Base-by-base conservation (phyloP, 2,113 vertebrate genomes). In the Cyphomyrus discorhynchus region DNA sequence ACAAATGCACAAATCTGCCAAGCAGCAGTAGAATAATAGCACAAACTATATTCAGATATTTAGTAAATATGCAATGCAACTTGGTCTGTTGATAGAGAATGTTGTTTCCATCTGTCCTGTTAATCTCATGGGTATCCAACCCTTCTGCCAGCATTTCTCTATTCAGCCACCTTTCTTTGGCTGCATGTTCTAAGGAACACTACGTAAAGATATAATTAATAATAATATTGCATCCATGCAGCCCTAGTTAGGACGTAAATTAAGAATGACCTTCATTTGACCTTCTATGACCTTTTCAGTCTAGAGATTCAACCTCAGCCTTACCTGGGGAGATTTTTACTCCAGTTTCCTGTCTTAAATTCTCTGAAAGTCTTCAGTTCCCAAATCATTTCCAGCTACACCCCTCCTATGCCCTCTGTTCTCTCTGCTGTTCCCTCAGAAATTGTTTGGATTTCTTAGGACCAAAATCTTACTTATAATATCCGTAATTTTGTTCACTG, bases 71-170 rank as follows among this genome's bases (percentile, higher is more conserved):
- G 82, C 42, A 82, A 45, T 42, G 77, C 77, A 45, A 52, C 4
- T 86, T 86, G 21, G 10, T 56, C 13, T 87, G n/a, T 56, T 87
- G 50, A 87, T 17, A 87, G 85, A 87, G 27, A 52, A 87, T 35
- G 27, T 56, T 53, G 49, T 87, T 87, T 87, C 85, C 85, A 87
- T 87, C 85, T 87, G 85, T 87, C 85, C 50, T 87, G 49, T 42
- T 87, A 87, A 35, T 87, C 85, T 53, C 85, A 87, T 35, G 85
- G 50, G 85, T 87, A 19, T 35, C 5, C 31, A 31, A 35, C 31
- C 27, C 85, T n/a, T 86, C 84, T 87, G 85, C 31, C 85, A 27
- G n/a, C 15, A 8, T 53, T 50, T 53, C 49, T 53, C 84, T 53
- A 6, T 53, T 17, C n/a, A 50, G 85, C 85, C 85, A 53, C 50